These are phyloP conservation scores for Palythoa heliodiscus DNA, from an alignment of 92 coral and sea anemone species.

Conservation along the genomic window DNA sequence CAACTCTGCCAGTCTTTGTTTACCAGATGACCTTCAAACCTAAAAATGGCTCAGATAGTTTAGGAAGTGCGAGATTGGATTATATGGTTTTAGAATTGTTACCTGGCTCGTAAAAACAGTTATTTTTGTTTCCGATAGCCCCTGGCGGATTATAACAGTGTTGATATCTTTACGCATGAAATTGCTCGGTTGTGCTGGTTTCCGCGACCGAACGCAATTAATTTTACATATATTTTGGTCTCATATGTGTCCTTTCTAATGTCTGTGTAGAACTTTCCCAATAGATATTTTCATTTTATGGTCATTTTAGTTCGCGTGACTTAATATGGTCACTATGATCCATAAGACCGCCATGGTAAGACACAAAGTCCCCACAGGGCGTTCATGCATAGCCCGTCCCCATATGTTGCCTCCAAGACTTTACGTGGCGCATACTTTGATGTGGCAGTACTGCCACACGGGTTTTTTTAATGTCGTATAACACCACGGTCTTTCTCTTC, in stretches of 20 bases:
- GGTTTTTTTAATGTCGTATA: slow-evolving; percentile 84
- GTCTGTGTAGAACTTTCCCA: not conserved
- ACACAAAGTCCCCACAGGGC: slow-evolving; percentile 13
- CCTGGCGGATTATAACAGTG: not conserved
- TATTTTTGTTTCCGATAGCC: not conserved
- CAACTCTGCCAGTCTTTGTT: not conserved
- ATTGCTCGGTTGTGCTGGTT: not conserved
- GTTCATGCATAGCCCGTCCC: not conserved
- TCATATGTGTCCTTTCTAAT: not conserved
- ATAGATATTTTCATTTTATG: not conserved
- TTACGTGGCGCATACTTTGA: slow-evolving; percentile 61
- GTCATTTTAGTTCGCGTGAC: not conserved
- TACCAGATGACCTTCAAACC: not conserved
- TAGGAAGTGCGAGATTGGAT: not conserved
- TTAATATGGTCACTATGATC: not conserved
- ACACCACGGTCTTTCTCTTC: slow-evolving; percentile 91
- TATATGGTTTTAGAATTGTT: not conserved
- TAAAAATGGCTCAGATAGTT: not conserved
- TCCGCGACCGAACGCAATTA: not conserved
- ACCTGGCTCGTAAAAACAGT: not conserved
- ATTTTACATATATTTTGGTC: not conserved
- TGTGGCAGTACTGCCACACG: slow-evolving; percentile 93
- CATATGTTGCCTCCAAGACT: not conserved
- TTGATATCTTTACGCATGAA: not conserved
- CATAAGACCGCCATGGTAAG: slow-evolving; percentile 13